A percentile compares a stretch with the other conserved stretches of the same genome.
Conservation (phyloP, 1,140 invertebrate genomes). For the Zophobas morio region DNA sequence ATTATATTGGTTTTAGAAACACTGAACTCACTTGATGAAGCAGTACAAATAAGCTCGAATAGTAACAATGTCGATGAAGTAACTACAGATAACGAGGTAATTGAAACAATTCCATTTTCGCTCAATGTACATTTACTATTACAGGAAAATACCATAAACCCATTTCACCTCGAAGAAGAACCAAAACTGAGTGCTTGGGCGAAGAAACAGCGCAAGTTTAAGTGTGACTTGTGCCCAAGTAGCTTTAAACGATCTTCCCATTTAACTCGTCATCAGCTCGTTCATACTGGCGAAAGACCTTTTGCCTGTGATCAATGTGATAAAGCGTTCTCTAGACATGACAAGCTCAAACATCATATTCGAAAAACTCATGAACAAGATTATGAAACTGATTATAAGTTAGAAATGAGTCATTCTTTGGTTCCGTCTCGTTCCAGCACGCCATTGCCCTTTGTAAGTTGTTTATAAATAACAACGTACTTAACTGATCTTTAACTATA, state of each 20-base stretch:
- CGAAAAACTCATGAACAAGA: conserved; percentile 59
- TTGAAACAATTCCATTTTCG: not conserved
- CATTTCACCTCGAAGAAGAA: not conserved
- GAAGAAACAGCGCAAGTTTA: conserved; percentile 61
- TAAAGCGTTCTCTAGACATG: conserved; percentile 77
- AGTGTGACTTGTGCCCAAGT: conserved; percentile 61
- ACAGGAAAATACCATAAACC: not conserved
- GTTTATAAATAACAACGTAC: not conserved
- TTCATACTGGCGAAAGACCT: conserved; percentile 74
- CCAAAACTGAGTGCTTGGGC: conserved; percentile 55
- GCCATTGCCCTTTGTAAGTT: conserved; percentile 31
- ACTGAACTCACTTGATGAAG: not conserved
- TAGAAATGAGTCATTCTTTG: conserved; percentile 2
- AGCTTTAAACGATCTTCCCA: conserved; percentile 79
- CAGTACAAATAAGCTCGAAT: not conserved
- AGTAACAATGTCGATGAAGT: not conserved
- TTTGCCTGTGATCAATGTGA: conserved; percentile 74
- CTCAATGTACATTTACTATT: not conserved
- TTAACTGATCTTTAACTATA: not conserved
- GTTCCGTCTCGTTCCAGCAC: not conserved
- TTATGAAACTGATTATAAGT: conserved; percentile 23
- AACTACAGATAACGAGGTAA: not conserved
- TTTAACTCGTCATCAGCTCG: conserved; percentile 80
- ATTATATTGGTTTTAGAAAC: not conserved
- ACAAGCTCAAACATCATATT: conserved; percentile 73